Evolutionary conservation across 1,140 invertebrate genomes (phyloP).

Genomic region (Homalodisca vitripennis): DNA sequence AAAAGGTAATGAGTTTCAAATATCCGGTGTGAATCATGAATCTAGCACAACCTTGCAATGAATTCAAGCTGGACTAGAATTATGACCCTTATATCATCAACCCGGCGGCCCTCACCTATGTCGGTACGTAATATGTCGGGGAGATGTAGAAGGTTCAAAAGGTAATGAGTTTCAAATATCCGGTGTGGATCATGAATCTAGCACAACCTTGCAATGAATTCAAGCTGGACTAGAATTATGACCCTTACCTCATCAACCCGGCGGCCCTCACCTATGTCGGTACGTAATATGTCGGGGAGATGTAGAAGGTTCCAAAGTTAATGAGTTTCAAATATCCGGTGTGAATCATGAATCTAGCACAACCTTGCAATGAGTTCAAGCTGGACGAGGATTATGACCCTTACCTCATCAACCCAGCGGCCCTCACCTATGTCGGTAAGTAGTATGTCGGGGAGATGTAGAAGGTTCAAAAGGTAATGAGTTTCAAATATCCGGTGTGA

Average conservation of each 20-base stretch:
- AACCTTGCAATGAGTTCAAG: background rate
- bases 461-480: too few relatives aligned
- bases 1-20: background rate
- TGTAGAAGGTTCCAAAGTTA: background rate
- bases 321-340: background rate
- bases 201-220: conserved; percentile 1
- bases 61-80: background rate
- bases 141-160: too few relatives aligned
- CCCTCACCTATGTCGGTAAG: conserved; percentile 1
- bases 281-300: background rate
- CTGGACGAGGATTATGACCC: conserved; percentile 14
- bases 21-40: background rate
- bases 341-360: background rate
- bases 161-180: background rate
- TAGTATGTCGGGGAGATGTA: too few relatives aligned
- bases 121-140: too few relatives aligned
- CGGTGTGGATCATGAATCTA: background rate
- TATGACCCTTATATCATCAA: background rate
- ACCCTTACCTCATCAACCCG: background rate
- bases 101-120: too few relatives aligned
- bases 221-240: conserved; percentile 3
- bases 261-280: background rate
- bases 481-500: background rate
- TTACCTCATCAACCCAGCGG: background rate
- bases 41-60: background rate